Base-by-base conservation (phyloP, 2,888 invertebrate species). In the Caenorhabditis parvicauda region DNA sequence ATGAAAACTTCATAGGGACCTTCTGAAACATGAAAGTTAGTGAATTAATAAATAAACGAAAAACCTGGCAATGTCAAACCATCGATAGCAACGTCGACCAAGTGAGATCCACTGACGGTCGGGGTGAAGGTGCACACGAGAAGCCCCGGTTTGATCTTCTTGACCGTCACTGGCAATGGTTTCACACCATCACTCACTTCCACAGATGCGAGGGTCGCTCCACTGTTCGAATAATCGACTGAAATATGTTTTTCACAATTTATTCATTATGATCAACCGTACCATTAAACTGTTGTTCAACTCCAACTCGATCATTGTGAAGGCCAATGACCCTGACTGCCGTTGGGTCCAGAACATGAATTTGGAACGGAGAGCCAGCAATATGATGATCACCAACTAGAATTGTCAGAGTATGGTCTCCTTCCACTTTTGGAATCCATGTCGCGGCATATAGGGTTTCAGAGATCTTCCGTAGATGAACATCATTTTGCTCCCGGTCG, bases 31-130 rank as follows among this genome's bases (percentile, higher is more conserved):
- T 4, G 28, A 32, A 24, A 27, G 29, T 3, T 44, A 22, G 12
- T 17, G 5, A 27, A n/a, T n/a, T 7, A 12, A 6, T 17, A 2
- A 38, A n/a, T 12, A 12, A 24, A 37, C 5, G 27, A 22, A 32
- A 42, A 24, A 83, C 83, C 83, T 55, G 83, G 82, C 19, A 83
- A 76, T 50, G 90, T 90, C 39, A 91, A 88, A 44, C 89, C 90
- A 82, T 92, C 92, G 84, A 91, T 92, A 70, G 89, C 87, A 48
- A 94, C 86, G 59, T 89, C 87, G 55, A 95, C 86, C 73, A 89
- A 87, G 82, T 95, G 93, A 2, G 91, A 89, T 22, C 92, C 90
- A 1, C 91, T 89, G 37, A 89, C 85, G 0, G 88, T 87, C 0
- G 94, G 94, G 82, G 91, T 90, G 84, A 92, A 79, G 1, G 69